Evolutionary conservation across 2,113 vertebrate species (phyloP).

Genomic region (Esox niger): DNA sequence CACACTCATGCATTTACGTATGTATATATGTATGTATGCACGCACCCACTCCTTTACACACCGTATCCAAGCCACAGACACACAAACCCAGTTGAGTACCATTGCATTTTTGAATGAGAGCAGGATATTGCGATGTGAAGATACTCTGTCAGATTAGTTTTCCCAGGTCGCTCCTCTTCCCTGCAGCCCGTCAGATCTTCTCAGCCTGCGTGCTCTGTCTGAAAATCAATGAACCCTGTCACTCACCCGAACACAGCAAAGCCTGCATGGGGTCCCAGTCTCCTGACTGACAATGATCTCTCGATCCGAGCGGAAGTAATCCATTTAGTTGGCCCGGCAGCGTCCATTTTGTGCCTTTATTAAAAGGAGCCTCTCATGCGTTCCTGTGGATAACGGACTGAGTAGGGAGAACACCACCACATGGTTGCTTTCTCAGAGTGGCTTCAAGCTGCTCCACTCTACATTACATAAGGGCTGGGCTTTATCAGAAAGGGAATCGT

Average conservation of each 20-base stretch:
- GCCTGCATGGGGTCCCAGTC: conserved; percentile 53
- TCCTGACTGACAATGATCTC: conserved; percentile 63
- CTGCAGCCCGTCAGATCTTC: conserved; percentile 46
- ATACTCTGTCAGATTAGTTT: conserved; percentile 32
- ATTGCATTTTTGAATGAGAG: conserved; percentile 54
- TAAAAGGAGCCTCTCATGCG: conserved; percentile 22
- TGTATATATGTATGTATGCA: conserved; percentile 31
- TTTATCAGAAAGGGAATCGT: too few relatives aligned
- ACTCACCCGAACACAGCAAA: conserved; percentile 33
- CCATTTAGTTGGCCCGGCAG: conserved; percentile 57
- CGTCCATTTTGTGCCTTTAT: conserved; percentile 46
- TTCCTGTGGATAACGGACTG: conserved; percentile 18
- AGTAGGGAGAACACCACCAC: conserved; percentile 45
- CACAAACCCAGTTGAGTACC: conserved; percentile 32
- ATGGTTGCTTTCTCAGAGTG: conserved; percentile 48
- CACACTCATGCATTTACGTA: conserved; percentile 23
- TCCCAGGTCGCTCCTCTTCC: conserved; percentile 26
- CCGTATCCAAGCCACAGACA: conserved; percentile 41
- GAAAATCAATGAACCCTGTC: conserved; percentile 44
- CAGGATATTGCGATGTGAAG: conserved; percentile 19
- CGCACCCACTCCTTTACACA: conserved; percentile 35
- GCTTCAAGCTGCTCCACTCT: neutral
- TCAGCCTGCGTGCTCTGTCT: conserved; percentile 40
- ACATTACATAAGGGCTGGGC: too few relatives aligned
- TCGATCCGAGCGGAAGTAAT: conserved; percentile 68